A percentile compares a stretch with the other conserved stretches of the same genome.
These are phyloP conservation scores for Andrena minutula DNA, from an alignment of 2,888 invertebrate species.

Conservation along the genomic window DNA sequence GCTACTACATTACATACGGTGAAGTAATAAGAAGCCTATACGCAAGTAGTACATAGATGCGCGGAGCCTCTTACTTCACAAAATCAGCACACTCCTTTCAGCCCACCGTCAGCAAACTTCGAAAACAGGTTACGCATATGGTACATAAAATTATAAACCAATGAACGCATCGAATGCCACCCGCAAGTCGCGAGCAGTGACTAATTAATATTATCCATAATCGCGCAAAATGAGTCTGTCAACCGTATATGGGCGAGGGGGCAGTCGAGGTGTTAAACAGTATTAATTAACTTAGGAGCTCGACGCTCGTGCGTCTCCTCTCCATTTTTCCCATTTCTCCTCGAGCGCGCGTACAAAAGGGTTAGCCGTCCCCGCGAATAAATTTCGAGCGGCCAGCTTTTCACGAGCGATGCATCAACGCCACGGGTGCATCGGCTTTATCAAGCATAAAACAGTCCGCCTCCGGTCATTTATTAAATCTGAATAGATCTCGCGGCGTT, in stretches of 20 bases:
- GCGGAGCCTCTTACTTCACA: too few species aligned
- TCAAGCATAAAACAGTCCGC: constrained; percentile 48
- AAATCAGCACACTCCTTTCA: too few species aligned
- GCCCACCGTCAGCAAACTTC: too few species aligned
- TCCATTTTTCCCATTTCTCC: neutral
- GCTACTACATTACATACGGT: too few species aligned
- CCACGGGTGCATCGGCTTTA: constrained; percentile 40
- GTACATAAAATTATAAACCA: too few species aligned
- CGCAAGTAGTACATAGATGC: too few species aligned
- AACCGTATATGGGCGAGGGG: neutral
- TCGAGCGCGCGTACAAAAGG: neutral
- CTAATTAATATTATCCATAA: too few species aligned
- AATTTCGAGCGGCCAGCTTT: constrained; percentile 32
- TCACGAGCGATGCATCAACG: constrained; percentile 41
- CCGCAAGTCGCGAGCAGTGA: too few species aligned
- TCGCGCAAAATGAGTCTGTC: too few species aligned
- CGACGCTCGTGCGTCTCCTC: neutral
- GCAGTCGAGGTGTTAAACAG: neutral
- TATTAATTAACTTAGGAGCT: neutral
- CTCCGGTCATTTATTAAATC: constrained; percentile 58
- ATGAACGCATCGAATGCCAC: too few species aligned
- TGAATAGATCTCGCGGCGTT: constrained; percentile 34
- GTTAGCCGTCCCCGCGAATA: neutral
- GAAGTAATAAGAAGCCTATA: too few species aligned
- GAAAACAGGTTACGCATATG: too few species aligned